Evolutionary conservation across 2,113 vertebrate species (phyloP), one percentile per base, ranked within the genome.

Genomic region (Nyctereutes procyonoides): DNA sequence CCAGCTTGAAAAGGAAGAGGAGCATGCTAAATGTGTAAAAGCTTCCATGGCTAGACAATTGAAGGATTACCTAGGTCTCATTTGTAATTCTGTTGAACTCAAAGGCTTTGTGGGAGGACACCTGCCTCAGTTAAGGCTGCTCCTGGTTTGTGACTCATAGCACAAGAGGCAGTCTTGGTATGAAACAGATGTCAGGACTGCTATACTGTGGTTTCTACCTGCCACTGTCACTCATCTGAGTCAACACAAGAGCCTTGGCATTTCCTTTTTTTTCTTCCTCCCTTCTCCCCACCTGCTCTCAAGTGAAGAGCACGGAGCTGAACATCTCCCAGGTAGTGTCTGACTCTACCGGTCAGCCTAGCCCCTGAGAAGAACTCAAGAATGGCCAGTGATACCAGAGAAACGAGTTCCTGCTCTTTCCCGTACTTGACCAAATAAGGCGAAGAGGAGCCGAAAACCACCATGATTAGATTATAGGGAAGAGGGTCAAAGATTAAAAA

Each of bases 401-500:
- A 83, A 62, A 84, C 0, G 76, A 71, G 65, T 92, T 76, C 71
- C 91, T 97, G 97, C 97, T 92, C 92, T 97, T 98, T 95, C 92
- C 67, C 55, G 43, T 93, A 95, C 87, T 93, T 97, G 97, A 93
- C 98, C 98, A 98, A 98, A 98, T 90, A 98, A 98, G 98, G 98
- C 98, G 98, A 98, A 97, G 93, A 94, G 85, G 84, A 90, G 79
- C 93, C 58, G 97, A 98, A 98, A 99, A 88, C 95, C 97, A 93
- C 93, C 79, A 95, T 98, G 98, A 99, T 98, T 98, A 98, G 98
- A 99, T 99, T 98, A 98, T 98, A 98, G 79, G 96, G 96, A 98
- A 98, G 94, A 97, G 93, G 99, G 98, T 99, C 99, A 99, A 98
- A 99, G 98, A 99, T 99, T 99, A 99, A 99, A 99, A 98, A 98